Evolutionary conservation across 2,888 invertebrate species (phyloP), one percentile per base, ranked within the genome.

Genomic region (Euphydryas editha): DNA sequence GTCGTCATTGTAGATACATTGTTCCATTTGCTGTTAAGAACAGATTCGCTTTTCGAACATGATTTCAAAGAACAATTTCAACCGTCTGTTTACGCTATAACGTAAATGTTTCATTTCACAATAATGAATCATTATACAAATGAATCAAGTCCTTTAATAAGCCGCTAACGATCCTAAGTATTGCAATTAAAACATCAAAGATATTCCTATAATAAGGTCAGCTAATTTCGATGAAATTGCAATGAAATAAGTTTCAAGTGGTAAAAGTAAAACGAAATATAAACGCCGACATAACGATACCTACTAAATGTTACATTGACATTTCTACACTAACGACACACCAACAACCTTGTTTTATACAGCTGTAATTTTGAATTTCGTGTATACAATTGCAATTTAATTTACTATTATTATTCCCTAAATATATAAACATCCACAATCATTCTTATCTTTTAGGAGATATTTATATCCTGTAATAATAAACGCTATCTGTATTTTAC

Each of bases 281-380:
- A 63, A 37, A 42, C 39, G 24, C 51, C 47, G 49, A 57, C 62
- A 44, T 21, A 57, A 56, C 24, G 49, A 36, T 42, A 65, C 73
- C 65, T 71, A 69, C 68, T 62, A 88, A 89, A 89, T 88, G 88
- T 86, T 88, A 89, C 76, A 79, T 81, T 88, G 88, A 81, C 88
- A 88, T 89, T 89, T 88, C 77, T 79, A 39, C 30, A 18, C 21
- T 30, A 56, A 20, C 20, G 20, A 30, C 56, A 57, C 47, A 47
- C 37, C 7, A 15, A 51, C 59, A 57, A n/a, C 57, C 39, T 57
- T 4, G 57, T 39, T 57, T 39, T 42, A 57, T 57, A 18, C 21
- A 15, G 42, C 6, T 56, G 24, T 37, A 37, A 56, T 56, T 36
- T 51, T 51, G 36, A 54, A 36, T 17, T 36, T 3, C 17, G n/a